phyloP scores from a whole-genome alignment of 2,888 invertebrate genomes.

The Aromia moschata region DNA sequence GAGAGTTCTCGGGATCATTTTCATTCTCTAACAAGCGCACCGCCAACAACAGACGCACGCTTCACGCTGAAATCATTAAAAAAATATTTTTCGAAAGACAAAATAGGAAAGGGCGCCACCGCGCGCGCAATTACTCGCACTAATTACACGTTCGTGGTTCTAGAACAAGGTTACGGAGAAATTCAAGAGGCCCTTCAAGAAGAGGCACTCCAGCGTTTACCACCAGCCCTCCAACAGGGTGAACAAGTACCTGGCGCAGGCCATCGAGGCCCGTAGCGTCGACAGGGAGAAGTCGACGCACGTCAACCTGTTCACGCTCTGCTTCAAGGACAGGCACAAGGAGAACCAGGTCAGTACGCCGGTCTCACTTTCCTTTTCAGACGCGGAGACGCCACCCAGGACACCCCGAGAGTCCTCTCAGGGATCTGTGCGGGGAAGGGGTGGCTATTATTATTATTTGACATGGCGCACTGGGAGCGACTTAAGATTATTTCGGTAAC shows the following conservation, averaged over 20 bases:
- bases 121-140: constrained; percentile 9
- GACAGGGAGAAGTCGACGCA: constrained; percentile 90
- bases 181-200: constrained; percentile 87
- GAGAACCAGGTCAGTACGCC: constrained; percentile 77
- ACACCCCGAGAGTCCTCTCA: too few relatives aligned
- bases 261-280: constrained; percentile 89
- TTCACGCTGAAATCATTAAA: constrained; percentile 19
- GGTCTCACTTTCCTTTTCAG: too few relatives aligned
- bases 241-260: constrained; percentile 91
- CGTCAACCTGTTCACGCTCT: constrained; percentile 84
- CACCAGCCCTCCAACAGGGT: constrained; percentile 91
- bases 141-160: constrained; percentile 46
- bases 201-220: constrained; percentile 85
- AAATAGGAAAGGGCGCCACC: too few relatives aligned
- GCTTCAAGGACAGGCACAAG: constrained; percentile 85
- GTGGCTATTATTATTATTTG: too few relatives aligned
- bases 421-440: too few relatives aligned
- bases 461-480: too few relatives aligned
- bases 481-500: too few relatives aligned
- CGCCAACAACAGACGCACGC: constrained; percentile 5
- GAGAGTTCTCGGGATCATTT: constrained; percentile 6
- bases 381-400: too few relatives aligned
- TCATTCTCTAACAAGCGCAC: constrained; percentile 6
- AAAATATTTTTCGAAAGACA: not conserved
- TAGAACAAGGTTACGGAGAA: constrained; percentile 89